These are phyloP conservation scores for Charadrius vociferus DNA, from an alignment of 2,113 vertebrate genomes.

Conservation along the genomic window DNA sequence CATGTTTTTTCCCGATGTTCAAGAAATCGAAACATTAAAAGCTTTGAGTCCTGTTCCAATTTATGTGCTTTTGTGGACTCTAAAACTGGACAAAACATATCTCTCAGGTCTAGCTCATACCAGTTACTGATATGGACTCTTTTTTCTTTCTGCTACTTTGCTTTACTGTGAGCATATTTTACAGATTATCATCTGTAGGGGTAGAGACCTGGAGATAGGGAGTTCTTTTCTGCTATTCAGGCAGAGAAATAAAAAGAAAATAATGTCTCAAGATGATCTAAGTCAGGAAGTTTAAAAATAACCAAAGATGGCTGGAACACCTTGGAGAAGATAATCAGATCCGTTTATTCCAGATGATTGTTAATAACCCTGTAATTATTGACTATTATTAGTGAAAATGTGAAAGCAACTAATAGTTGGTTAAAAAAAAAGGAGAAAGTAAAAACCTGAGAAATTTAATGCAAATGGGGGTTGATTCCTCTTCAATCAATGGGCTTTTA, in stretches of 20 bases:
- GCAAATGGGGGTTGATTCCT: conserved; percentile 15
- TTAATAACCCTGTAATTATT: conserved; percentile 17
- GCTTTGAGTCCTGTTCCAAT: neutral
- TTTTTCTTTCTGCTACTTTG: neutral
- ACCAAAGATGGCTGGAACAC: neutral
- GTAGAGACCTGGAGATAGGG: neutral
- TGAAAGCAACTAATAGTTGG: neutral
- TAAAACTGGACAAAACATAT: neutral
- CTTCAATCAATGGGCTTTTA: conserved; percentile 43
- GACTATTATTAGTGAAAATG: neutral
- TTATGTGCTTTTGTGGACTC: neutral
- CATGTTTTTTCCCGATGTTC: neutral
- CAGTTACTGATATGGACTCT: neutral
- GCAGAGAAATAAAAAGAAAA: conserved; percentile 23
- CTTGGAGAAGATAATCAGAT: conserved; percentile 19
- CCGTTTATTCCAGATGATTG: neutral
- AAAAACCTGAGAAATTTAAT: conserved; percentile 15
- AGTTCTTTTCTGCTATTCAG: neutral
- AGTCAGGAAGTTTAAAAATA: conserved; percentile 42
- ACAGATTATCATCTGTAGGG: neutral
- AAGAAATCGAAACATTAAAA: neutral
- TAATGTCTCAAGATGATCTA: neutral
- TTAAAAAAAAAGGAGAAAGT: neutral
- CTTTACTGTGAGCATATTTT: neutral
- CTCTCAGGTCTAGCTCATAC: neutral